phyloP scores from a whole-genome alignment of 2,113 vertebrate genomes.

The Sarotherodon lohbergeri region DNA sequence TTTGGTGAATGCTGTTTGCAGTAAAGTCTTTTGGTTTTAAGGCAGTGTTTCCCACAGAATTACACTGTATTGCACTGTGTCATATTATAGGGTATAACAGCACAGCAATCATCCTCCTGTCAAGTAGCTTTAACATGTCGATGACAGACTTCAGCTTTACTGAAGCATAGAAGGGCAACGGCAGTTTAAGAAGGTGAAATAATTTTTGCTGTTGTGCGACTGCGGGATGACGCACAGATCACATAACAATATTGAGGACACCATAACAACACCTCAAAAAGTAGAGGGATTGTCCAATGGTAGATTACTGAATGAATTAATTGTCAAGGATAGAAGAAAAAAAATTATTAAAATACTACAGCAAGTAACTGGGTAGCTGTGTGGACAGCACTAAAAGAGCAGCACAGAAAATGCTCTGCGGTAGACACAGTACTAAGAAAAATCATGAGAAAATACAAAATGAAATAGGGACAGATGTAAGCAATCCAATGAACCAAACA shows the following conservation, averaged over 20 bases:
- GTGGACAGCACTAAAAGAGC: background rate
- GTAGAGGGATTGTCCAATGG: background rate
- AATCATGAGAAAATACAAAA: background rate
- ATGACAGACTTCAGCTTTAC: too few relatives aligned
- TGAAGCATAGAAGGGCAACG: background rate
- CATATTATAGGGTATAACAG: background rate
- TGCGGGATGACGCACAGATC: too few relatives aligned
- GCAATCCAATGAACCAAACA: background rate
- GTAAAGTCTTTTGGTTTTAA: background rate
- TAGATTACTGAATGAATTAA: background rate
- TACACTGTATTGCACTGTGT: background rate
- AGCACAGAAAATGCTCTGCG: background rate
- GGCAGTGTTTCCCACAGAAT: background rate
- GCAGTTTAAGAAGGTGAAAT: too few relatives aligned
- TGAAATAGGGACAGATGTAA: background rate
- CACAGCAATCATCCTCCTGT: background rate
- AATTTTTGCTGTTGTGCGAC: too few relatives aligned
- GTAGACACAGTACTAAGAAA: background rate
- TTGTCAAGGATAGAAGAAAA: background rate
- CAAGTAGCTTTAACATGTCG: background rate
- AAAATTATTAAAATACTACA: background rate
- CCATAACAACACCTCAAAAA: background rate
- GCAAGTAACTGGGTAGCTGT: background rate
- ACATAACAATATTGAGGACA: too few relatives aligned
- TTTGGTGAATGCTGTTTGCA: background rate